Evolutionary conservation across 2,888 invertebrate species (phyloP).

Genomic region (Deilephila porcellus): DNA sequence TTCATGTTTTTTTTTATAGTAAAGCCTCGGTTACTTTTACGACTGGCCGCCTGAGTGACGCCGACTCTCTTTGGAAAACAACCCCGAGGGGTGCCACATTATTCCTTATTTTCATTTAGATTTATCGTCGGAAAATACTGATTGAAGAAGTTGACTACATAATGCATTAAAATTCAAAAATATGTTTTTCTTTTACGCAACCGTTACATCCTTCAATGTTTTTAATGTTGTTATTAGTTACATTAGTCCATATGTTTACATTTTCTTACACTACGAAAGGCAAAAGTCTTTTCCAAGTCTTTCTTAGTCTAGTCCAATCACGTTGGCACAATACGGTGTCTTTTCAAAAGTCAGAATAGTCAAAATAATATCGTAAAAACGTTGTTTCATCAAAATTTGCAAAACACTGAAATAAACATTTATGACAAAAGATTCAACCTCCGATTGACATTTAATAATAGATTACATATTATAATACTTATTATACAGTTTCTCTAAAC

Average conservation of each 20-base stretch:
- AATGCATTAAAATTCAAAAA: no score
- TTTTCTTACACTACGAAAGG: no score
- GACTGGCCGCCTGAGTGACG: constrained; percentile 2
- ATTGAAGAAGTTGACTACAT: not conserved
- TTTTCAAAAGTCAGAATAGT: not conserved
- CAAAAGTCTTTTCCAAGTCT: no score
- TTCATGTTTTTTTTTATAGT: constrained; percentile 2
- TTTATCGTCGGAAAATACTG: not conserved
- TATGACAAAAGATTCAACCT: not conserved
- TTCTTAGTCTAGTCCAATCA: no score
- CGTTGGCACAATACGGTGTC: no score
- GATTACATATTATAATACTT: not conserved
- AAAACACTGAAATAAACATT: not conserved
- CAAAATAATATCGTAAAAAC: no score
- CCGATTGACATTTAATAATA: not conserved
- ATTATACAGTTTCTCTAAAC: not conserved
- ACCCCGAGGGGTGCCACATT: not conserved
- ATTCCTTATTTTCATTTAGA: not conserved
- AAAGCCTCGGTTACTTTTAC: not conserved
- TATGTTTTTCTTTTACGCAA: no score
- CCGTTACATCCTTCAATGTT: no score
- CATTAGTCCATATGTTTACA: no score
- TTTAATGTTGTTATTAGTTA: no score
- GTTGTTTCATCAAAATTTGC: not conserved
- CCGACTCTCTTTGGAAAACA: not conserved